phyloP scores from a whole-genome alignment of 2,888 invertebrate species.

The Drosophila subsilvestris region DNA sequence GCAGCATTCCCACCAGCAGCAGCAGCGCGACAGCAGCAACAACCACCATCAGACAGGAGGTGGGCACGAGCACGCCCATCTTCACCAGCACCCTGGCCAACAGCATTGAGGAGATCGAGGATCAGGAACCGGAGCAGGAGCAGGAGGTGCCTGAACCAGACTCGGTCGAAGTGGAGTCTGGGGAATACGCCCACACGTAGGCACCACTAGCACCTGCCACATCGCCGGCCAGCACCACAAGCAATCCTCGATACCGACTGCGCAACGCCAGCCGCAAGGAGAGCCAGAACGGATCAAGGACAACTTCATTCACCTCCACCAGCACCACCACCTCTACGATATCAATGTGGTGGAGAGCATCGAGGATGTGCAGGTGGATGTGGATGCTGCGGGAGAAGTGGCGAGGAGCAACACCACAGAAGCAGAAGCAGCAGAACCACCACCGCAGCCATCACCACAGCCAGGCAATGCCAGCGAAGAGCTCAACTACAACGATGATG shows the following conservation, averaged over 20 bases:
- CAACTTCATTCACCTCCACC: slow-evolving; percentile 40
- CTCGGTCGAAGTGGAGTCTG: slow-evolving; percentile 19
- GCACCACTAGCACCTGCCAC: slow-evolving; percentile 14
- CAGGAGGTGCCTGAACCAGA: slow-evolving; percentile 3
- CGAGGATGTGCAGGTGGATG: slow-evolving; percentile 54
- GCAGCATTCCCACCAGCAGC: slow-evolving; percentile 22
- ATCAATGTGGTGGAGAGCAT: slow-evolving; percentile 55
- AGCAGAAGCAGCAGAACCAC: slow-evolving; percentile 8
- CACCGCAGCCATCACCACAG: neutral
- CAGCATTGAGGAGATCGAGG: slow-evolving; percentile 10
- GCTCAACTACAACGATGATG: slow-evolving; percentile 63
- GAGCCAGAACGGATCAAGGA: slow-evolving; percentile 49
- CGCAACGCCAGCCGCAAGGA: slow-evolving; percentile 36
- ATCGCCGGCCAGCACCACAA: slow-evolving; percentile 12
- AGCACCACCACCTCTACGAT: slow-evolving; percentile 45
- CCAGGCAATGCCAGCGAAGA: slow-evolving; percentile 37
- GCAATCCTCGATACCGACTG: slow-evolving; percentile 40
- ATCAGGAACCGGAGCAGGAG: slow-evolving; percentile 25
- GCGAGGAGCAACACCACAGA: slow-evolving; percentile 1
- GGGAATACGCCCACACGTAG: slow-evolving; percentile 14
- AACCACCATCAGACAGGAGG: slow-evolving; percentile 11
- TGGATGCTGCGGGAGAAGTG: slow-evolving; percentile 36
- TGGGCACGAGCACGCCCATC: slow-evolving; percentile 15
- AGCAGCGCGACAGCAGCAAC: slow-evolving; percentile 31
- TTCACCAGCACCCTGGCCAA: slow-evolving; percentile 4